Evolutionary conservation across 2,113 vertebrate genomes (phyloP), one percentile per base, ranked within the genome.

Genomic region (Picathartes gymnocephalus): DNA sequence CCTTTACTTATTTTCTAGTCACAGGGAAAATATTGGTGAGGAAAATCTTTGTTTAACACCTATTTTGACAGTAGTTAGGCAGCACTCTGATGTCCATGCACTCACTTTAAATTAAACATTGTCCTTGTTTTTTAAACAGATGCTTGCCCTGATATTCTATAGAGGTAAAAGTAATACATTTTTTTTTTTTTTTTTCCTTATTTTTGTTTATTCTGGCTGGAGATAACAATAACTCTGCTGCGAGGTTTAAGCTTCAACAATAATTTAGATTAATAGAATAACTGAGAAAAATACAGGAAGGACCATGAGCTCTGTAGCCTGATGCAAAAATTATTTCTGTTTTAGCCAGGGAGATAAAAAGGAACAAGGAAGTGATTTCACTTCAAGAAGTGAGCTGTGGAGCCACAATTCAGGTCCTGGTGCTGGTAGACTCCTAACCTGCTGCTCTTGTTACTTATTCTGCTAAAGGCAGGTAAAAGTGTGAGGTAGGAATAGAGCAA

Each of bases 21-120:
- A 62, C 48, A 81, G 54, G 50, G 35, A 86, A 97, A 97, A 94
- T 78, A 92, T 35, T 73, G 31, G 22, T 27, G 65, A 86, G 76
- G 56, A 77, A 93, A 81, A 51, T 13, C 48, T 65, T 86, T 81
- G 47, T 69, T 87, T 78, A 53, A 93, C 60, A 60, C 8, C 53
- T 96, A 60, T 95, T 96, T 96, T 95, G 71, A 93, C 82, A 93
- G 70, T 62, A 68, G 54, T 82, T 85, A 82, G 35, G 40, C 79
- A 87, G 45, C 33, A 77, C 68, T 77, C 62, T 93, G 58, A 56
- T 86, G 57, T 81, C 72, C 25, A 15, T 86, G 64, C 3, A 1
- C 48, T 91, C 51, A 40, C 53, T 54, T 65, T 60, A 93, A 88
- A 57, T 71, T 84, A 94, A 95, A 95, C 48, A 66, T 7, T 68